Percentiles rank a stretch among this genome's conserved stretches.
Conservation (phyloP, 2,888 invertebrate genomes). For the Leuctra nigra region DNA sequence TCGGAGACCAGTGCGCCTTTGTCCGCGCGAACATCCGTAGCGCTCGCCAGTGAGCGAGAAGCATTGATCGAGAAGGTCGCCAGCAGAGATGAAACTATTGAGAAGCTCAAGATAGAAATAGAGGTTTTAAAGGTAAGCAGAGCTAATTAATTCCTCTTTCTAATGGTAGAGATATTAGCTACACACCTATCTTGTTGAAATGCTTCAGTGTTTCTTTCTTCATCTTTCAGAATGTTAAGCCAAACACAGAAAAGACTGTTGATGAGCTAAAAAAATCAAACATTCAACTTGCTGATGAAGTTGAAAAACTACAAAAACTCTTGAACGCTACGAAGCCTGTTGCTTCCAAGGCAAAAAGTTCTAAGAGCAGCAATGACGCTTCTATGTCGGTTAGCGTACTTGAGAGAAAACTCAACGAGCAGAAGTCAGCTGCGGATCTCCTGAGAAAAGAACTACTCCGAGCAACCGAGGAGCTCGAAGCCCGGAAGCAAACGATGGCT, state of each 20-base stretch:
- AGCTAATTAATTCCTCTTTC: no score
- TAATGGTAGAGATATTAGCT: no score
- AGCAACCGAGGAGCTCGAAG: constrained; percentile 21
- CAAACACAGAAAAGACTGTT: background rate
- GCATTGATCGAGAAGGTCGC: constrained; percentile 14
- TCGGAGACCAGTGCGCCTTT: background rate
- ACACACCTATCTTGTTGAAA: no score
- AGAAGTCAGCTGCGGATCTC: constrained; percentile 8
- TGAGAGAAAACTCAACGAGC: constrained; percentile 6
- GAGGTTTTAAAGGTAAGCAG: constrained; percentile 16
- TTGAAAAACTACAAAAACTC: constrained; percentile 12
- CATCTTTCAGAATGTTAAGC: constrained; percentile 12
- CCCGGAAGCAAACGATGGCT: constrained; percentile 21
- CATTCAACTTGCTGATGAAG: background rate
- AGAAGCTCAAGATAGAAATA: constrained; percentile 6
- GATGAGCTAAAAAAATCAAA: background rate
- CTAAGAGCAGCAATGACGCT: background rate
- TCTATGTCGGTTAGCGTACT: background rate
- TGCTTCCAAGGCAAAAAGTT: background rate
- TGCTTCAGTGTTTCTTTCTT: no score
- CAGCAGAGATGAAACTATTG: constrained; percentile 18
- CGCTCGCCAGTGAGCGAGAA: constrained; percentile 11
- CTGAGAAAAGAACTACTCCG: no score
- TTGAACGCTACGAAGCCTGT: no score
- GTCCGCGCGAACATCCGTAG: background rate